Percentiles rank a stretch among this genome's conserved stretches.
phyloP scores from a whole-genome alignment of 1,140 invertebrate genomes.

The Meteorus sp. region DNA sequence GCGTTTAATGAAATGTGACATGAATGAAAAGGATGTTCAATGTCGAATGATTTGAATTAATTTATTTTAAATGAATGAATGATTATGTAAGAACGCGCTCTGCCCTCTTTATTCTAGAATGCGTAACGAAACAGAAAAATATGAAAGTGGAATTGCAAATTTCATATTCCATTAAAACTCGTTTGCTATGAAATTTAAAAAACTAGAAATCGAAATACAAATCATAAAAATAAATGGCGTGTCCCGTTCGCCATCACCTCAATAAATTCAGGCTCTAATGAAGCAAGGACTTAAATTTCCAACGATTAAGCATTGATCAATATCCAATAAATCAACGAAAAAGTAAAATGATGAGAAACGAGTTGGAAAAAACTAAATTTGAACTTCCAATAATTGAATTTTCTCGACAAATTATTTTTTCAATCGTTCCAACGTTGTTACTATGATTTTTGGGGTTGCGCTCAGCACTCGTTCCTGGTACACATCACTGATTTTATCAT shows the following conservation, averaged over 20 bases:
- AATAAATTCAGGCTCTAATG: conserved; percentile 9
- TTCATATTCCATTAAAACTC: not conserved
- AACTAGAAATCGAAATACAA: conserved; percentile 20
- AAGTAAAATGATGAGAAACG: too few relatives aligned
- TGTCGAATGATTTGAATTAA: too few relatives aligned
- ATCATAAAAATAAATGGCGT: conserved; percentile 30
- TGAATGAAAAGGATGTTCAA: conserved; percentile 2
- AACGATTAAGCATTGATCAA: conserved; percentile 32
- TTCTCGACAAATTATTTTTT: conserved; percentile 40
- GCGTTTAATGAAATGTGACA: too few relatives aligned
- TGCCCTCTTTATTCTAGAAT: conserved; percentile 50
- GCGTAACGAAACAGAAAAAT: conserved; percentile 20
- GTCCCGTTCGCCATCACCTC: conserved; percentile 40
- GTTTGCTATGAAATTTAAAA: not conserved
- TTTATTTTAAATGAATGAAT: too few relatives aligned
- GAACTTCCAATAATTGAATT: too few relatives aligned
- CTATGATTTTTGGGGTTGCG: conserved; percentile 45
- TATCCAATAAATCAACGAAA: conserved; percentile 33
- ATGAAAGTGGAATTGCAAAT: too few relatives aligned
- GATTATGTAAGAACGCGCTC: conserved; percentile 48
- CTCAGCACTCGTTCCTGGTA: conserved; percentile 41
- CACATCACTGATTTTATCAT: conserved; percentile 26
- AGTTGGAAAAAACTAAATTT: too few relatives aligned
- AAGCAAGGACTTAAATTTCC: conserved; percentile 23
- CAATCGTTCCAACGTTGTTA: conserved; percentile 50